phyloP scores from a whole-genome alignment of 2,888 invertebrate genomes.

The Agriopis leucophaearia region DNA sequence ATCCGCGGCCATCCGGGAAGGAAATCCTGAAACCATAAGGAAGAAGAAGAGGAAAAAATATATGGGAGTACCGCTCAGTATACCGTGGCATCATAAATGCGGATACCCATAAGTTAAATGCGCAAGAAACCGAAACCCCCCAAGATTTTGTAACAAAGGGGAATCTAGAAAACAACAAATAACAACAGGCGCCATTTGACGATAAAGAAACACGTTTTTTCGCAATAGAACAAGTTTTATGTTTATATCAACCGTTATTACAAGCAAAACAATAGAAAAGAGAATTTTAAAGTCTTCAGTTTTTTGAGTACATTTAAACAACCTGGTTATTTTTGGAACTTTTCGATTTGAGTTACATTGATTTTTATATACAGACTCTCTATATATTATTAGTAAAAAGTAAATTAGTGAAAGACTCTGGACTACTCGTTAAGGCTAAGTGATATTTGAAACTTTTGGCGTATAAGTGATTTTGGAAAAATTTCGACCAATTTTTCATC shows the following conservation, averaged over 20 bases:
- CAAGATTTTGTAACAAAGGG: slow-evolving; percentile 82
- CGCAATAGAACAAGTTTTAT: slow-evolving; percentile 87
- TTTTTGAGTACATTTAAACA: slow-evolving; percentile 86
- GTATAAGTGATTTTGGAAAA: slow-evolving; percentile 72
- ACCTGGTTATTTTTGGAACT: slow-evolving; percentile 87
- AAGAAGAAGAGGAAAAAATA: slow-evolving; percentile 62
- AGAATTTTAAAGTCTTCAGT: slow-evolving; percentile 82
- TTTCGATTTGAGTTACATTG: slow-evolving; percentile 80
- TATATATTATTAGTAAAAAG: slow-evolving; percentile 80
- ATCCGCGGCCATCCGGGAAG: slow-evolving; percentile 82
- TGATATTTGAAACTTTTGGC: slow-evolving; percentile 82
- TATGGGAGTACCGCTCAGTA: slow-evolving; percentile 71
- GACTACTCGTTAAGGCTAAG: slow-evolving; percentile 82
- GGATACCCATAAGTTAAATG: slow-evolving; percentile 79
- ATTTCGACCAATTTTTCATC: slow-evolving; percentile 84
- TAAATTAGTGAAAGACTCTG: slow-evolving; percentile 83
- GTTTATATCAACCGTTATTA: slow-evolving; percentile 87
- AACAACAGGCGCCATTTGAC: slow-evolving; percentile 84
- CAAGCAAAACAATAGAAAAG: slow-evolving; percentile 85
- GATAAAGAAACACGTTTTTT: slow-evolving; percentile 87
- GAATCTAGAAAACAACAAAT: slow-evolving; percentile 77
- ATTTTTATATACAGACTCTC: slow-evolving; percentile 84
- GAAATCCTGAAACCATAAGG: slow-evolving; percentile 66
- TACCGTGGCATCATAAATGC: slow-evolving; percentile 73
- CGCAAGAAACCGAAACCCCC: slow-evolving; percentile 76